Conservation (phyloP, 2,797 vertebrate genomes). For the Tenualosa thibaudeaui region DNA sequence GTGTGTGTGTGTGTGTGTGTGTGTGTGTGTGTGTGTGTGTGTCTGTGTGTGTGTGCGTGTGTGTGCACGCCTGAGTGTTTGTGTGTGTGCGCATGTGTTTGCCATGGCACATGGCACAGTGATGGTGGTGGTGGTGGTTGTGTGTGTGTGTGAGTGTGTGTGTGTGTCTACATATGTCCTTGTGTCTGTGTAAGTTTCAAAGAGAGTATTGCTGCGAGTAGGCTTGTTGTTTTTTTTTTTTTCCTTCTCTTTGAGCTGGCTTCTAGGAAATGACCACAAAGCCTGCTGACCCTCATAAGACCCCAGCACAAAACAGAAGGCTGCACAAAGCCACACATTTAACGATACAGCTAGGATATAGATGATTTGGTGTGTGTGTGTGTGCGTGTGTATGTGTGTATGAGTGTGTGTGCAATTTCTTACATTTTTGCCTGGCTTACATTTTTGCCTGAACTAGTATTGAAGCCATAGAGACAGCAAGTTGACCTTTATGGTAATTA, state of each 20-base stretch:
- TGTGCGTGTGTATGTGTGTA: not conserved
- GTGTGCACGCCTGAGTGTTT: not conserved
- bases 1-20: constrained; percentile 9
- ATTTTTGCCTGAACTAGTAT: not conserved
- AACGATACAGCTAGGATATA: not conserved
- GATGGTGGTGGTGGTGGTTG: no score
- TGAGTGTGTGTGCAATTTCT: not conserved
- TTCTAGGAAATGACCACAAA: constrained; percentile 4
- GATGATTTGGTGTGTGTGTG: not conserved
- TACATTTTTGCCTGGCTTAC: not conserved
- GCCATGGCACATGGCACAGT: no score
- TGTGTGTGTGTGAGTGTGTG: no score
- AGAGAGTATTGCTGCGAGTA: not conserved
- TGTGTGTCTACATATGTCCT: not conserved
- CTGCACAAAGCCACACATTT: not conserved
- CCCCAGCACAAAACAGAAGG: not conserved
- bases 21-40: not conserved
- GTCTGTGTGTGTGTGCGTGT: not conserved
- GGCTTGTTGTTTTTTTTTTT: not conserved
- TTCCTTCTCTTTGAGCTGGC: not conserved
- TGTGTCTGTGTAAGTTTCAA: not conserved
- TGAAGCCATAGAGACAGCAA: not conserved
- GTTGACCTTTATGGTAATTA: constrained; percentile 64
- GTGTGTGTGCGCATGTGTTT: not conserved
- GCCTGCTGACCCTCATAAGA: not conserved